Evolutionary conservation across 2,113 vertebrate species (phyloP).

Genomic region (Xenopus laevis): DNA sequence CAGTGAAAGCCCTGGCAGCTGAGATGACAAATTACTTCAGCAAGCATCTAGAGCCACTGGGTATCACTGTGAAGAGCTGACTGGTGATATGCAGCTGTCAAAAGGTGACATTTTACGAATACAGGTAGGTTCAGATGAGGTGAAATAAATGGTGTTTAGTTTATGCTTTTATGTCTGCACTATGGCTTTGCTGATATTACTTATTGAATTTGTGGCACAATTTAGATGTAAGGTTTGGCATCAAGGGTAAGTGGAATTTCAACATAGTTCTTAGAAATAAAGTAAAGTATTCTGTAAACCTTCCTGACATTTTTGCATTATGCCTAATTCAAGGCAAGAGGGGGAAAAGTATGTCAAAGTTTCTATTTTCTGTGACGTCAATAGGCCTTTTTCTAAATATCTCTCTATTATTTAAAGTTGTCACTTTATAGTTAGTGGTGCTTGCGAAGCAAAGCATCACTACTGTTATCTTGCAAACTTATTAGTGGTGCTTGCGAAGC

Average conservation of each 20-base stretch:
- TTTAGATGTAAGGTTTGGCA: background rate
- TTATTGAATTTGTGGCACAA: slow-evolving; percentile 1
- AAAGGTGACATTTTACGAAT: slow-evolving; percentile 95
- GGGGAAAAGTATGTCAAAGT: too few species aligned
- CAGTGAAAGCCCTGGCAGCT: slow-evolving; percentile 97
- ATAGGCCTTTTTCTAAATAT: too few species aligned
- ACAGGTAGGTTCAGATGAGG: slow-evolving; percentile 73
- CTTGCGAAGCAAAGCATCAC: too few species aligned
- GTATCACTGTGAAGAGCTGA: slow-evolving; percentile 88
- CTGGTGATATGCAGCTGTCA: slow-evolving; percentile 96
- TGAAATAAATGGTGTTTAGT: slow-evolving; percentile 12
- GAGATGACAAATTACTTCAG: slow-evolving; percentile 99
- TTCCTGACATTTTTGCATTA: background rate
- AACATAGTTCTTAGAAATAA: background rate
- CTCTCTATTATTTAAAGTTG: too few species aligned
- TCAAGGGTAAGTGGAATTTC: slow-evolving; percentile 7
- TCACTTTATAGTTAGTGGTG: too few species aligned
- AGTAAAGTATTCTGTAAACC: background rate
- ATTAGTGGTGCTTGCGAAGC: too few species aligned
- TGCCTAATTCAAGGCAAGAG: background rate
- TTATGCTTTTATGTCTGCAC: slow-evolving; percentile 14
- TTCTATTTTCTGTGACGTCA: too few species aligned
- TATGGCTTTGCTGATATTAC: slow-evolving; percentile 17
- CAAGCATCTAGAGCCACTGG: slow-evolving; percentile 87
- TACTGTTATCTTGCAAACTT: too few species aligned